Conservation (phyloP, 1,140 invertebrate genomes). For the Homalodisca vitripennis region DNA sequence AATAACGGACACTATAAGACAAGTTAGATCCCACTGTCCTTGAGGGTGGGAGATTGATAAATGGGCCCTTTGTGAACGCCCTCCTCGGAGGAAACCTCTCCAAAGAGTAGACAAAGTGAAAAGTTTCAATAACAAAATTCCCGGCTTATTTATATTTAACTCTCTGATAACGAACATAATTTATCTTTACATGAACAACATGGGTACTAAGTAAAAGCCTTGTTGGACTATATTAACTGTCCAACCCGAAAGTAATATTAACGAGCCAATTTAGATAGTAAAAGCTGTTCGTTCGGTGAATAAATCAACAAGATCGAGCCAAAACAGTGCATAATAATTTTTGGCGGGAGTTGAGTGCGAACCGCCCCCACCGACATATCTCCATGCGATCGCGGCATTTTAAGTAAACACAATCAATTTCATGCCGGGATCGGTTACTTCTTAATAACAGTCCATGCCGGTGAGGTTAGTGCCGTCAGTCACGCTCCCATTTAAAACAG, state of each 20-base stretch:
- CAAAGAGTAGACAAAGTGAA: neutral
- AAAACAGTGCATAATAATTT: conserved; percentile 21
- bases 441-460: conserved; percentile 13
- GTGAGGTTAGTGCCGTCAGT: neutral
- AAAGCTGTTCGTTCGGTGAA: neutral
- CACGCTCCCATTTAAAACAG: conserved; percentile 12
- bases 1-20: neutral
- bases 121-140: conserved; percentile 6
- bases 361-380: neutral
- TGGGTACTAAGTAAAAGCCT: neutral
- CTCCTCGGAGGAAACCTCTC: neutral
- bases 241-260: neutral
- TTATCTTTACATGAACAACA: neutral
- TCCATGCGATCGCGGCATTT: conserved; percentile 24
- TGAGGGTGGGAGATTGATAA: conserved; percentile 7
- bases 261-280: conserved; percentile 3
- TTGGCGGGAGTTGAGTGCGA: neutral
- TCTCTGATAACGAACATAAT: neutral
- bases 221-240: no score
- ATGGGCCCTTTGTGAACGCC: neutral
- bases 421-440: conserved; percentile 17
- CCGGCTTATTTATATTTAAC: neutral
- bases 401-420: conserved; percentile 27
- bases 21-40: neutral
- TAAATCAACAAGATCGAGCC: conserved; percentile 11